Conservation (phyloP, 2,797 vertebrate genomes). For the Manis javanica region DNA sequence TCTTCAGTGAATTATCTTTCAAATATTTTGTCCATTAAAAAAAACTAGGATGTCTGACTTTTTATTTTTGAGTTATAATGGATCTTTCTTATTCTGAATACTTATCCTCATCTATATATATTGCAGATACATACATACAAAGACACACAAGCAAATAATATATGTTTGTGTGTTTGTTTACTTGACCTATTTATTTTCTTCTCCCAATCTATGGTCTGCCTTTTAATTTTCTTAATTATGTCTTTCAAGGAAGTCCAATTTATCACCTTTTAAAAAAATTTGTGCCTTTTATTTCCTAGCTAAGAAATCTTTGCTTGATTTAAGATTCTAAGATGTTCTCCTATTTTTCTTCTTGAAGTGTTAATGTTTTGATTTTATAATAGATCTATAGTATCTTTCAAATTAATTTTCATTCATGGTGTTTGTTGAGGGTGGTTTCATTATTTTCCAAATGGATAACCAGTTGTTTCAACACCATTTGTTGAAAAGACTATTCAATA, state of each 20-base stretch:
- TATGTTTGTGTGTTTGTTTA: not conserved
- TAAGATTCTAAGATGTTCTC: not conserved
- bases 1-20: not conserved
- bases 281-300: not conserved
- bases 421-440: not conserved
- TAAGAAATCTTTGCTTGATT: not conserved
- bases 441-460: not conserved
- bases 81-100: not conserved
- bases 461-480: not conserved
- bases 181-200: not conserved
- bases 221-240: not conserved
- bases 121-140: not conserved
- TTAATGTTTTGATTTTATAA: not conserved
- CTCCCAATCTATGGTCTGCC: not conserved
- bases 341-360: not conserved
- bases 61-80: not conserved
- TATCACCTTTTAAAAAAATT: not conserved
- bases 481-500: conserved; percentile 11
- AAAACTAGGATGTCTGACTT: not conserved
- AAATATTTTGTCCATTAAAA: not conserved
- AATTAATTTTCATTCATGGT: conserved; percentile 10
- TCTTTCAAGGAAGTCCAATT: not conserved
- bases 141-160: not conserved
- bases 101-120: not conserved
- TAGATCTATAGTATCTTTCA: not conserved